Evolutionary conservation across 2,797 vertebrate species (phyloP), one percentile per base, ranked within the genome.

Genomic region (Simalia tracyae): DNA sequence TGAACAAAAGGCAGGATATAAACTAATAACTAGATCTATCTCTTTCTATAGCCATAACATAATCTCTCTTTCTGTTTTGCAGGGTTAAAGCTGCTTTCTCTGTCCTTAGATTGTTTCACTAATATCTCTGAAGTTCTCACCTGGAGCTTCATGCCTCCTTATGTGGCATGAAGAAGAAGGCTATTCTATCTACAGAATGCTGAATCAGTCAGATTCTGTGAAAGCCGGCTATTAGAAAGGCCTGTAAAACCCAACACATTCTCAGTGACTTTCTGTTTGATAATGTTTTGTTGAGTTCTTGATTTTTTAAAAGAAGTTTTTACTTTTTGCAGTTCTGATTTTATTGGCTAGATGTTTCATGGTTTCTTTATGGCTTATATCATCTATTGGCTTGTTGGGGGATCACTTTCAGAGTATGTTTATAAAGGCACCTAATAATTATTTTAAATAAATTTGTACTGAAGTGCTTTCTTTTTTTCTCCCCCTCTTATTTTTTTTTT

Each of bases 31-130:
- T 3, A 3, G 31, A 31, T 36, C 6, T 72, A 14, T 72, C n/a
- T 36, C n/a, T 36, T 15, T 72, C 28, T 66, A 28, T n/a, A 0
- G 66, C n/a, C 46, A 68, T 72, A 72, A 72, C 3, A 15, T 2
- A 72, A 19, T 94, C 95, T 93, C 63, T 93, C 64, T 94, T 87
- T 68, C 93, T 81, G 68, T 26, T 88, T 95, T 91, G 94, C 84
- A 95, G 63, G 89, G 84, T 92, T 72, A 90, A 93, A 93, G 93
- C 92, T 94, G 84, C 92, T 92, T 91, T 85, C 19, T 3, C 0
- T 94, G 63, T 68, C 86, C 86, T 50, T 91, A 91, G 89, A 17
- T 76, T 42, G 84, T 61, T 86, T 31, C n/a, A 86, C 31, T 31
- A 28, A 17, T 86, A 15, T 59, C 17, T 31, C 19, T 90, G 72